These are phyloP conservation scores for Saguinus imperator DNA, from an alignment of 2,113 vertebrate species.

Conservation along the genomic window DNA sequence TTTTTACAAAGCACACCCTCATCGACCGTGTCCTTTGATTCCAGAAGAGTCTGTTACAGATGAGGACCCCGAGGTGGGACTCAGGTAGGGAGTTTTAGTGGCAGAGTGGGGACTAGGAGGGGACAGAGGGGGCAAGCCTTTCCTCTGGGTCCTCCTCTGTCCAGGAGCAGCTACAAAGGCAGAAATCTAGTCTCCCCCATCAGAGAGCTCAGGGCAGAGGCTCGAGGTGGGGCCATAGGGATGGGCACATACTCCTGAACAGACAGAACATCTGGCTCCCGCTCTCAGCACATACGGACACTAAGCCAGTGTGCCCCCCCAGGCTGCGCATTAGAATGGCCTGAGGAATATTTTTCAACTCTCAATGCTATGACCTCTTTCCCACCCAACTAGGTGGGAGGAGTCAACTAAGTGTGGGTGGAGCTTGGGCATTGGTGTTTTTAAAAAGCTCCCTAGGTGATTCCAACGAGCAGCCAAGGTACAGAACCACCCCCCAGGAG, in stretches of 20 bases:
- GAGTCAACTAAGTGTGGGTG: not conserved
- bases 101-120: not conserved
- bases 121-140: not conserved
- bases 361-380: not conserved
- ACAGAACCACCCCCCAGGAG: not conserved
- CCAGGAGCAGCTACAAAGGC: not conserved
- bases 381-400: not conserved
- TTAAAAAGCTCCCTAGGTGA: not conserved
- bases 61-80: not conserved
- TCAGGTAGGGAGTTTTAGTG: not conserved
- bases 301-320: not conserved
- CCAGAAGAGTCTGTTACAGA: not conserved
- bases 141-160: not conserved
- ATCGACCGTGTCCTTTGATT: not conserved
- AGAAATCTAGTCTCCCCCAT: not conserved
- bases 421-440: not conserved
- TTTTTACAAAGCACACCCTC: not conserved
- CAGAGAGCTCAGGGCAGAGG: not conserved
- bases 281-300: not conserved
- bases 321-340: not conserved
- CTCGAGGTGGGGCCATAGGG: not conserved
- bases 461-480: not conserved
- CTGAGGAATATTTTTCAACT: not conserved
- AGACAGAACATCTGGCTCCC: not conserved
- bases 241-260: not conserved